Conservation (phyloP, 2,797 vertebrate species). For the Scarus forsteni region DNA sequence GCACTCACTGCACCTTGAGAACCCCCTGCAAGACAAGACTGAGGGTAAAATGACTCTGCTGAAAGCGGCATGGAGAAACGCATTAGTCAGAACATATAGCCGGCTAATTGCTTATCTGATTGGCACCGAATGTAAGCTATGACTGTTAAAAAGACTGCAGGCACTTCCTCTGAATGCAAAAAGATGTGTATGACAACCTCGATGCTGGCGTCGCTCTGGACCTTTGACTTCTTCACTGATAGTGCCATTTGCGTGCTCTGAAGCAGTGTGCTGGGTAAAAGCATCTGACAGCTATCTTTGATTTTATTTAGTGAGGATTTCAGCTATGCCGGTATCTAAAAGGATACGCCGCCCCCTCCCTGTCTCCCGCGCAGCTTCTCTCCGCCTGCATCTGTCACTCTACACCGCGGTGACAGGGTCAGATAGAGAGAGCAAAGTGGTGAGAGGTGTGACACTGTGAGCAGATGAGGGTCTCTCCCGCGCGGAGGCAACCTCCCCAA, state of each 20-base stretch:
- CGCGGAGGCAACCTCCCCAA: conserved; percentile 50
- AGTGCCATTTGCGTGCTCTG: conserved; percentile 73
- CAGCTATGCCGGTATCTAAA: conserved; percentile 66
- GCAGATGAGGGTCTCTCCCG: conserved; percentile 78
- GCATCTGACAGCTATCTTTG: conserved; percentile 78
- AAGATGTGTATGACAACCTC: conserved; percentile 70
- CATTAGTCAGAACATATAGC: conserved; percentile 6
- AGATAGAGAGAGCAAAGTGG: conserved; percentile 79
- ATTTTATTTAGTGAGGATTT: conserved; percentile 73
- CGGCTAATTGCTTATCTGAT: conserved; percentile 21
- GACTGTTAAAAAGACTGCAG: conserved; percentile 55
- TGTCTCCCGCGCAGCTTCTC: conserved; percentile 40
- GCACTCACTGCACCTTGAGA: conserved; percentile 3
- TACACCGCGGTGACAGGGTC: conserved; percentile 73
- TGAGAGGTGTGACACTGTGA: conserved; percentile 75
- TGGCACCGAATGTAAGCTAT: conserved; percentile 29
- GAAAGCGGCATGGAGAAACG: not conserved
- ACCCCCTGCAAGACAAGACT: not conserved
- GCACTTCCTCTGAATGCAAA: conserved; percentile 48
- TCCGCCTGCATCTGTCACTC: conserved; percentile 64
- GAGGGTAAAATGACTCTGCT: conserved; percentile 17
- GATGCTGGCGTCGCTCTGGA: conserved; percentile 65
- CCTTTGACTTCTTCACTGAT: conserved; percentile 75
- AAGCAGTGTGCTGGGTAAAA: conserved; percentile 68
- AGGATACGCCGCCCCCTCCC: conserved; percentile 70